Evolutionary conservation across 2,113 vertebrate genomes (phyloP), one percentile per base, ranked within the genome.

Genomic region (Gopherus flavomarginatus): DNA sequence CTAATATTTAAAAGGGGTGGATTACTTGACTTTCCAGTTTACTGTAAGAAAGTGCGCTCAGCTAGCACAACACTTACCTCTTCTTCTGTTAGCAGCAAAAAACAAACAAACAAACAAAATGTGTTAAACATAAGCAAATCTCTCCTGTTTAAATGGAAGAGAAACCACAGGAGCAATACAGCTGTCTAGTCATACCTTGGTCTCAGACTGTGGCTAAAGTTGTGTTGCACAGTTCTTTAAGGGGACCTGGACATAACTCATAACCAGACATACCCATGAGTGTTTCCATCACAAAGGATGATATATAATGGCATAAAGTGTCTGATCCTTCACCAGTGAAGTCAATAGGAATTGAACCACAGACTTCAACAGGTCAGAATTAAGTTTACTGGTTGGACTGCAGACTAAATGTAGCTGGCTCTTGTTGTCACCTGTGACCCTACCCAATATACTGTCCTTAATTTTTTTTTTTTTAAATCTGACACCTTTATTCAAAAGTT

Each of bases 41-140:
- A 52, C 47, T 75, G 5, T 47, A 49, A 44, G 50, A 80, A 96
- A 92, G 27, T 89, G 12, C 11, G 85, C 12, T 4, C 19, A n/a
- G 56, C 26, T 94, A 49, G 65, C 49, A 4, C 9, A 94, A 79
- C 31, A 90, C 85, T 94, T 87, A 96, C 92, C 65, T 96, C 83
- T 81, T 84, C 88, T 56, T 94, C 96, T 97, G 93, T 78, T 4
- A 96, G 93, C 83, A 93, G 52, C 59, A 95, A 95, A 95, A n/a
- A 91, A 87, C 77, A 96, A 94, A 96, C 77, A 75, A 97, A 95
- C 44, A 44, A 44, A 44, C 44, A 94, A 87, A 42, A 59, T 85
- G 17, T 1, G 10, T 96, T 96, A 97, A 96, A 95, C 16, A 78
- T 31, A 91, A 50, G 86, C 62, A 96, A 93, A 94, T 27, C 87